Evolutionary conservation across 2,888 invertebrate species (phyloP), one percentile per base, ranked within the genome.

Genomic region (Diadegma fenestrale): DNA sequence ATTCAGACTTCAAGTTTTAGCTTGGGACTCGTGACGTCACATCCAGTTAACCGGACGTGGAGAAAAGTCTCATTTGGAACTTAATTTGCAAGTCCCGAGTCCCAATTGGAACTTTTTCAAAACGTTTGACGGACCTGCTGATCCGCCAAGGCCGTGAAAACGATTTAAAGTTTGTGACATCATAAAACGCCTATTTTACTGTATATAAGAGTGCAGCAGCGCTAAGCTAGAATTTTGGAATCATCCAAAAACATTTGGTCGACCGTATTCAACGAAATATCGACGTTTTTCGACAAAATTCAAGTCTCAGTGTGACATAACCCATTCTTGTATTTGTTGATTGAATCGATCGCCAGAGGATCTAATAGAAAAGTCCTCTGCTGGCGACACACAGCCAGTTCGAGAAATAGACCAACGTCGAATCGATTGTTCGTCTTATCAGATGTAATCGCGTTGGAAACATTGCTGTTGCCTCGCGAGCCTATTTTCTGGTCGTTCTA

Each of bases 371-470:
- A 48, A 48, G n/a, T 48, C 6, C n/a, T n/a, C 48, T 48, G 48
- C n/a, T 48, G 6, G 48, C 48, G n/a, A 48, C 48, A n/a, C 48
- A n/a, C n/a, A 48, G n/a, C 54, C 22, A 54, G 12, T 10, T 54
- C 54, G 54, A 54, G 22, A 54, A 54, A 54, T 54, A 54, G 54
- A 54, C 54, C 54, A 54, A 12, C 54, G 22, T n/a, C n/a, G n/a
- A 54, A 54, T 54, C 54, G 54, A 54, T 54, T 54, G 54, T 54
- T 22, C 22, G 22, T 22, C 54, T 54, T 54, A 54, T 54, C 54
- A 22, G 54, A 54, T 54, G 8, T 12, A 54, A 54, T 54, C 22
- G 37, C 54, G 54, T 22, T 54, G 10, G 54, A 12, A 54, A 54
- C 12, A 19, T 19, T 19, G 8, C 51, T 12, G 8, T 48, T n/a